phyloP scores from a whole-genome alignment of 2,797 vertebrate genomes.

The Rousettus madagascariensis region DNA sequence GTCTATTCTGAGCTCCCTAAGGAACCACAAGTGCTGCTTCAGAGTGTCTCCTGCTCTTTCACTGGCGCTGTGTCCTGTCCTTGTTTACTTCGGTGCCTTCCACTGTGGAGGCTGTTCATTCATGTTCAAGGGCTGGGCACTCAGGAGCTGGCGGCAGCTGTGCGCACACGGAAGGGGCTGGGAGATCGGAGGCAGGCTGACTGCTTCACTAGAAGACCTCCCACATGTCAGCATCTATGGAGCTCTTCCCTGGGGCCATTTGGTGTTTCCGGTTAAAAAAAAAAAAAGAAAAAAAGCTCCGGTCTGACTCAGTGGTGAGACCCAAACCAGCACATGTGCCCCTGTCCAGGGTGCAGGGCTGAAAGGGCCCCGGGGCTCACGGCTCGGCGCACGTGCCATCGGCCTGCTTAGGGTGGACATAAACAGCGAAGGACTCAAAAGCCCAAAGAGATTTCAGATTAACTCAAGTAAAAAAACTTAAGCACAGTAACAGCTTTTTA shows the following conservation, averaged over 20 bases:
- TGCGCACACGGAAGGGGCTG: rapidly evolving
- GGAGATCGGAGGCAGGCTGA: too few relatives aligned
- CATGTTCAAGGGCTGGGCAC: too few relatives aligned
- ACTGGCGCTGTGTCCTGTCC: neutral
- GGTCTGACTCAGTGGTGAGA: neutral
- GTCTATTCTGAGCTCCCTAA: neutral
- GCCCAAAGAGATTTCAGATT: neutral
- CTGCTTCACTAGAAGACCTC: neutral
- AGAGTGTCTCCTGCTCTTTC: neutral
- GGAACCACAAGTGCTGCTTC: neutral
- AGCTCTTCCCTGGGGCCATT: neutral
- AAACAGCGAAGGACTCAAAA: rapidly evolving
- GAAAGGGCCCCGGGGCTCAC: rapidly evolving
- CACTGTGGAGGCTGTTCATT: neutral
- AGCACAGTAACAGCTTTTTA: neutral
- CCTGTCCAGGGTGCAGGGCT: rapidly evolving
- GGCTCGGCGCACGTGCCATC: rapidly evolving
- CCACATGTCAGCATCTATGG: rapidly evolving
- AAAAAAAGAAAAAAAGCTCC: neutral
- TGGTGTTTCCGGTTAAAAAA: neutral
- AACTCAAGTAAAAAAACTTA: neutral
- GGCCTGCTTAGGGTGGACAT: neutral
- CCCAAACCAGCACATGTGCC: rapidly evolving
- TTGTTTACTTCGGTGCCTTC: neutral
- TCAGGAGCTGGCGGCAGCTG: neutral